phyloP scores from a whole-genome alignment of 35 echinoderm and acorn worm species.

The Heliocidaris erythrogramma region DNA sequence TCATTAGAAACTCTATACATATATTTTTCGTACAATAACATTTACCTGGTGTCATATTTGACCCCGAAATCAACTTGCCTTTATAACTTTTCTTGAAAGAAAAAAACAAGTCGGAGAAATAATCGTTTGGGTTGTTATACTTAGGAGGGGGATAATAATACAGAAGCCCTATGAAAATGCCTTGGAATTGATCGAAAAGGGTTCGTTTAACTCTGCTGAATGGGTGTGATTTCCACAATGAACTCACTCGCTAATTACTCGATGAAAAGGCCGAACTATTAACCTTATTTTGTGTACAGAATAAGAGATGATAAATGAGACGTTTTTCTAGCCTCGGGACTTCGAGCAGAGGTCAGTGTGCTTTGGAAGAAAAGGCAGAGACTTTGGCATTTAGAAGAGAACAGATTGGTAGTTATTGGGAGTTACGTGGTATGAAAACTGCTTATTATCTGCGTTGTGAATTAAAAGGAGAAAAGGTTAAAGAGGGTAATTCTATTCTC shows the following conservation, averaged over 20 bases:
- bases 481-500: not conserved
- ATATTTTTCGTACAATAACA: not conserved
- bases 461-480: not conserved
- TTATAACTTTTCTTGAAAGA: not conserved
- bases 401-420: not conserved
- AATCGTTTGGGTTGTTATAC: constrained; percentile 17
- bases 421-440: not conserved
- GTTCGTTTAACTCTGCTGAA: constrained; percentile 18
- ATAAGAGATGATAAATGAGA: constrained; percentile 24
- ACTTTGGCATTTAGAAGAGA: not conserved
- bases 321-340: not conserved
- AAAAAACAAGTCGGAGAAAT: not conserved
- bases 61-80: constrained; percentile 6
- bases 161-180: not conserved
- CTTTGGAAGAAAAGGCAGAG: constrained; percentile 1
- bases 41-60: constrained; percentile 26
- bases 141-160: not conserved
- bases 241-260: constrained; percentile 23
- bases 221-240: not conserved
- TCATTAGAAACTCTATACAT: constrained; percentile 4
- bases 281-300: not conserved
- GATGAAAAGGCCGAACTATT: constrained; percentile 25
- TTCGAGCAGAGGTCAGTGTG: not conserved
- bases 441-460: not conserved
- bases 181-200: not conserved